Evolutionary conservation across 2,888 invertebrate species (phyloP), one percentile per base, ranked within the genome.

Genomic region (Sesamia inferens): DNA sequence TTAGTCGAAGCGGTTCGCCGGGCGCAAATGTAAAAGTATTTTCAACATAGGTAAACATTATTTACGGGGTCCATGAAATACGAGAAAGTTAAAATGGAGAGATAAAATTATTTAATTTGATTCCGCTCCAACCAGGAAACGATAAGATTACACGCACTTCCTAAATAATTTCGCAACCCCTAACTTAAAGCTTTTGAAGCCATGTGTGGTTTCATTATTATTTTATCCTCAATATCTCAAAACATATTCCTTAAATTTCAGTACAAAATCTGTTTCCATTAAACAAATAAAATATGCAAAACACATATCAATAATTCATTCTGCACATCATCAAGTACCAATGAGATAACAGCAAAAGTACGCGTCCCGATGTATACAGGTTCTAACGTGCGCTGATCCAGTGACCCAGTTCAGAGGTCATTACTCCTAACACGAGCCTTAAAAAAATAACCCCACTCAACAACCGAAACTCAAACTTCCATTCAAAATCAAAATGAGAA

Each of bases 321-420:
- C n/a, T 44, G 42, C 47, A 68, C 22, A 68, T 54, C 42, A 57
- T 44, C 31, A 58, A 48, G 8, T 22, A 42, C 67, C 59, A 59
- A 81, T 61, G 39, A 59, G 47, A 68, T 67, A 75, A 58, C 76
- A 64, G 51, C 71, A 65, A 66, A 75, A 71, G 22, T 47, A 22
- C 51, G 39, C 57, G 64, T 57, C 57, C 69, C 31, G 51, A 59
- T 81, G 64, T 57, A 67, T 80, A 57, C 39, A 73, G 39, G 59
- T 57, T 14, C 59, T 62, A 54, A 63, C 58, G 44, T 67, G 66
- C 39, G 48, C 68, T 66, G 68, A n/a, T 73, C 68, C 63, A 64
- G 48, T 80, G 78, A 80, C 80, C 80, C 59, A 80, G 44, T 82
- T 80, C 57, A 59, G 24, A 78, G 73, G 78, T 69, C 42, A 67